Percentiles rank a stretch among this genome's conserved stretches.
Conservation (phyloP, 2,113 vertebrate species). For the Octodon degus region DNA sequence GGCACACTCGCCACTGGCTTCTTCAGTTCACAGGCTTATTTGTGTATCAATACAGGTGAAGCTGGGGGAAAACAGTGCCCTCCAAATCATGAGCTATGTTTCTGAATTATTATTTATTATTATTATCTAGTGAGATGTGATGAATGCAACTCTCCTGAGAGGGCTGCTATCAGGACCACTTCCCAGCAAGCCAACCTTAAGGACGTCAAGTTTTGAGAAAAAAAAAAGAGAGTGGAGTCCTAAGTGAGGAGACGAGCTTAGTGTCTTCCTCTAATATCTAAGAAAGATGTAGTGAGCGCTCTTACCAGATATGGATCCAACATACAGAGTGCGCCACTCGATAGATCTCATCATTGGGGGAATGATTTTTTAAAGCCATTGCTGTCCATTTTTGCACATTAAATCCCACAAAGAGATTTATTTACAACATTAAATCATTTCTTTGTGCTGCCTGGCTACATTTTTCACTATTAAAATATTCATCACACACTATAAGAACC, state of each 20-base stretch:
- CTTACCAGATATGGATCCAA: constrained; percentile 79
- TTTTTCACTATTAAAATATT: constrained; percentile 94
- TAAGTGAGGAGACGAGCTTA: constrained; percentile 62
- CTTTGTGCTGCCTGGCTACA: constrained; percentile 85
- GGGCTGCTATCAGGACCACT: background rate
- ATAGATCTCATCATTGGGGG: constrained; percentile 81
- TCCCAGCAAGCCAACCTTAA: constrained; percentile 53
- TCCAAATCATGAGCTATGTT: background rate
- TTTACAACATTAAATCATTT: constrained; percentile 88
- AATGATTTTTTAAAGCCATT: constrained; percentile 83
- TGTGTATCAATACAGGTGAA: background rate
- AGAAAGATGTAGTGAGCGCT: constrained; percentile 71
- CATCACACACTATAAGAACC: constrained; percentile 88
- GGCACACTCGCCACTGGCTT: background rate
- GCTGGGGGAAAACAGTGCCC: background rate
- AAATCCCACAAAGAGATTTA: constrained; percentile 89
- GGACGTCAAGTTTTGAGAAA: constrained; percentile 61
- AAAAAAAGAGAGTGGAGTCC: constrained; percentile 58
- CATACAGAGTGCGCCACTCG: constrained; percentile 62
- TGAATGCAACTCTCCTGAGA: background rate
- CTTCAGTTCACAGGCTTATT: background rate
- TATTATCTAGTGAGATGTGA: background rate
- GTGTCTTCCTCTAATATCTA: constrained; percentile 63
- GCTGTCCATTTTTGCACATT: constrained; percentile 90
- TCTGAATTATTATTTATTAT: background rate